Percentiles rank a stretch among this genome's conserved stretches.
Conservation (phyloP, 2,113 vertebrate genomes). For the Pipra filicauda region DNA sequence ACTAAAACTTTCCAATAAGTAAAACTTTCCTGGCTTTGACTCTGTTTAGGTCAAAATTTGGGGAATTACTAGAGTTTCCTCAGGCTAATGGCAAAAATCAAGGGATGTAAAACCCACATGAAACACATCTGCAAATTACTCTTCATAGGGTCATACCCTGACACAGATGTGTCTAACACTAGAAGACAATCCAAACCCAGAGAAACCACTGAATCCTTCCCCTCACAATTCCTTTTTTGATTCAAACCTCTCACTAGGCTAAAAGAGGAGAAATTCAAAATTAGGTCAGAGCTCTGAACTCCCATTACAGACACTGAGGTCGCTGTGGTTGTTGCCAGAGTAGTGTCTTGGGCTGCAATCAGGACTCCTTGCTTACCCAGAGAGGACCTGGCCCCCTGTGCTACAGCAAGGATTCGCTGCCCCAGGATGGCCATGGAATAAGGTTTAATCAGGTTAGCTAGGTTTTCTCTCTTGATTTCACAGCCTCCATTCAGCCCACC, state of each 20-base stretch:
- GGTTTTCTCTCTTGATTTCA: slow-evolving; percentile 71
- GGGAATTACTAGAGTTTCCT: neutral
- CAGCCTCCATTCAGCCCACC: slow-evolving; percentile 59
- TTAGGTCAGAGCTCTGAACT: neutral
- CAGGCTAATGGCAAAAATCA: neutral
- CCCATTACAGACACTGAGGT: neutral
- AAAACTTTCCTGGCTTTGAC: slow-evolving; percentile 34
- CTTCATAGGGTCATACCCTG: neutral
- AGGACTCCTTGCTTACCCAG: neutral
- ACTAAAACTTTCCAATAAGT: slow-evolving; percentile 18
- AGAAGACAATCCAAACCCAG: neutral
- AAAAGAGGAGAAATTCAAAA: neutral
- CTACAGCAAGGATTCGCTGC: slow-evolving; percentile 3
- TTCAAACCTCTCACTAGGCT: neutral
- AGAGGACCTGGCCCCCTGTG: neutral
- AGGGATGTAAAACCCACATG: neutral
- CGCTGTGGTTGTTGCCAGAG: neutral
- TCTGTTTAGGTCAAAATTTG: neutral
- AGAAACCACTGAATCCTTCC: neutral
- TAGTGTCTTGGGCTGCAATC: neutral
- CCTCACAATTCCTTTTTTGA: neutral
- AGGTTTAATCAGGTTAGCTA: slow-evolving; percentile 64
- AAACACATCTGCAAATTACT: neutral
- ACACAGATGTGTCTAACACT: neutral
- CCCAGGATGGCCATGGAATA: neutral